phyloP scores from a whole-genome alignment of 2,888 invertebrate genomes.

The Tanypteryx hageni region DNA sequence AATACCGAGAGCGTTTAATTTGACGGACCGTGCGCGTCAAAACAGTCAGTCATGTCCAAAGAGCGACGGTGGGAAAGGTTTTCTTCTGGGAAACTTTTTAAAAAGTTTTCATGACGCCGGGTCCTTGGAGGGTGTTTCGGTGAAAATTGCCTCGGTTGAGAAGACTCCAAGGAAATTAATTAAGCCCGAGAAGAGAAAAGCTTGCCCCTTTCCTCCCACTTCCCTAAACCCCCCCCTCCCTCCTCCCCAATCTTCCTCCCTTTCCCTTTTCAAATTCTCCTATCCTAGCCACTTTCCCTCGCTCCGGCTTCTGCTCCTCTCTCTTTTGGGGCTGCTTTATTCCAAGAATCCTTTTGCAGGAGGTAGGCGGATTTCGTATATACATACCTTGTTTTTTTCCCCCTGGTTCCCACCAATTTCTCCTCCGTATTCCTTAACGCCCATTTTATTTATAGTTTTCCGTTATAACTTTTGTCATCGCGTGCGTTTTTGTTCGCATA shows the following conservation, averaged over 20 bases:
- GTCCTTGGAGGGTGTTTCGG: constrained; percentile 22
- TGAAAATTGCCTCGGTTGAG: constrained; percentile 45
- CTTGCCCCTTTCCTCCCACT: not conserved
- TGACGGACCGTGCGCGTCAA: constrained; percentile 30
- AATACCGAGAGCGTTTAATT: constrained; percentile 31
- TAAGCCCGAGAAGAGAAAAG: constrained; percentile 1
- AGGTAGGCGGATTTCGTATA: not conserved
- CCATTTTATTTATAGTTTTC: too few relatives aligned
- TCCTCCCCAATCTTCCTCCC: not conserved
- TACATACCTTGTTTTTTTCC: too few relatives aligned
- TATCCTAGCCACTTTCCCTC: not conserved
- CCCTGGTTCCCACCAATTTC: not conserved
- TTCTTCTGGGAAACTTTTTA: constrained; percentile 9
- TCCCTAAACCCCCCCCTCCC: not conserved
- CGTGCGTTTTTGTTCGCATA: not conserved
- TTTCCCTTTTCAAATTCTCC: too few relatives aligned
- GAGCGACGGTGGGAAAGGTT: not conserved
- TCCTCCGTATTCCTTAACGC: not conserved
- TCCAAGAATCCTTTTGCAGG: not conserved
- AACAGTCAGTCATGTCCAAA: constrained; percentile 35
- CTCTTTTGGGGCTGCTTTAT: not conserved
- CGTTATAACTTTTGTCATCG: not conserved
- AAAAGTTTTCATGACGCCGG: constrained; percentile 36
- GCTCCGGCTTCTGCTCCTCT: not conserved
- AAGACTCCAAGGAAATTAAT: constrained; percentile 48